Base-by-base conservation (phyloP, 2,797 vertebrate species). In the Chiloscyllium punctatum region DNA sequence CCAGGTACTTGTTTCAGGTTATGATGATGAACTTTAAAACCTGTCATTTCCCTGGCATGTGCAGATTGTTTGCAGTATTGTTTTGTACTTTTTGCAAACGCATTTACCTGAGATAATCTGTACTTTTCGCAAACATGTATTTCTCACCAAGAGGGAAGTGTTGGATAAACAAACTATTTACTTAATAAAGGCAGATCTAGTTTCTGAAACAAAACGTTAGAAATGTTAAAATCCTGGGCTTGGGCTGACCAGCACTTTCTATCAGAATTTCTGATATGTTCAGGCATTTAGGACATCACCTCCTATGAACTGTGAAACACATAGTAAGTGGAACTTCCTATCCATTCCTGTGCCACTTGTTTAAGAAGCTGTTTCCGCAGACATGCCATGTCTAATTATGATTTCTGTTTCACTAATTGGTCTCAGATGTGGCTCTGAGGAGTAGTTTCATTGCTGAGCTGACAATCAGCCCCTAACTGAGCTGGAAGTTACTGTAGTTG, bases 21-120 rank as follows among this genome's bases (percentile, higher is more conserved):
- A n/a, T 8, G 69, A 7, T 37, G n/a, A 13, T 66, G 3, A 92
- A 37, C 66, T 92, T 37, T 91, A 57, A 3, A 92, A 92, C 62
- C 37, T 92, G 90, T 69, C 8, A 11, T 92, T 62, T 18, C 90
- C 62, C 88, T 92, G 62, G 90, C n/a, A 66, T 42, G 57, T 62
- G 62, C 62, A 68, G 88, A 37, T 62, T 23, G 16, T 91, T 91
- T 90, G 87, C 87, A 66, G 48, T 11, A 90, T 66, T 66, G 21
- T 16, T 91, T 91, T 37, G 57, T n/a, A 66, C 88, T 68, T 57
- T 57, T 91, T 66, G 88, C 90, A 92, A 68, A 92, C n/a, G 68
- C 62, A 92, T 68, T 68, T 62, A 92, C 62, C 90, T 42, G 62
- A 68, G 15, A 42, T 5, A 66, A 37, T 68, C n/a, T 42, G 77